phyloP scores from a whole-genome alignment of 2,888 invertebrate genomes.

The Coenonympha glycerion region DNA sequence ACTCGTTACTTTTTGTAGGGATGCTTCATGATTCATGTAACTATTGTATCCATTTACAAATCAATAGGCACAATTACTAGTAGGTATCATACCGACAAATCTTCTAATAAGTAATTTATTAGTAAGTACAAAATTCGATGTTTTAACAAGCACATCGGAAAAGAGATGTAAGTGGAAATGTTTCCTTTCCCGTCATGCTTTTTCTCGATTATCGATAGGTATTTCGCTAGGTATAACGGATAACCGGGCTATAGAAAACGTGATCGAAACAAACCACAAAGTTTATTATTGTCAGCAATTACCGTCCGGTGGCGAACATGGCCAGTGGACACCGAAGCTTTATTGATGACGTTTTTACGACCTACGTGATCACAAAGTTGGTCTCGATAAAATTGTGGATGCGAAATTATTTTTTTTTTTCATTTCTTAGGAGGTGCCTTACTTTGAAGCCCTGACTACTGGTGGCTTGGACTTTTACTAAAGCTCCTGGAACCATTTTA shows the following conservation, averaged over 20 bases:
- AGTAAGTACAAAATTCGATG: too few species aligned
- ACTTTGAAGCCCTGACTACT: too few species aligned
- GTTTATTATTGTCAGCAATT: conserved; percentile 18
- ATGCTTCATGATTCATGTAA: conserved; percentile 5
- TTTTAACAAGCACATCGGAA: too few species aligned
- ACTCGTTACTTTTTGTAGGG: conserved; percentile 32
- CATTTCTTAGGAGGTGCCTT: too few species aligned
- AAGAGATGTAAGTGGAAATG: too few species aligned
- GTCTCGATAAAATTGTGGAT: too few species aligned
- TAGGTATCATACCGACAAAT: neutral
- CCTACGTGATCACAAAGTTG: conserved; percentile 4
- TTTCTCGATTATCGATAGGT: too few species aligned
- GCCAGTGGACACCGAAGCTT: neutral
- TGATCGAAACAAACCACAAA: conserved; percentile 25
- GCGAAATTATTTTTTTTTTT: too few species aligned
- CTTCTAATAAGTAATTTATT: too few species aligned
- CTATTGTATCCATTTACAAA: conserved; percentile 5
- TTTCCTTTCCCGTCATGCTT: too few species aligned
- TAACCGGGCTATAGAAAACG: conserved; percentile 19
- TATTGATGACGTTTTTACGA: neutral
- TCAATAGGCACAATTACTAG: neutral
- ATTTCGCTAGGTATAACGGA: conserved; percentile 6
- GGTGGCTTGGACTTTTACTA: too few species aligned
- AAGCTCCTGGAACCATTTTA: too few species aligned
- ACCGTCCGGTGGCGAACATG: conserved; percentile 8